These are phyloP conservation scores for Drosophila subpulchrella DNA, from an alignment of 1,140 invertebrate genomes.

Conservation along the genomic window DNA sequence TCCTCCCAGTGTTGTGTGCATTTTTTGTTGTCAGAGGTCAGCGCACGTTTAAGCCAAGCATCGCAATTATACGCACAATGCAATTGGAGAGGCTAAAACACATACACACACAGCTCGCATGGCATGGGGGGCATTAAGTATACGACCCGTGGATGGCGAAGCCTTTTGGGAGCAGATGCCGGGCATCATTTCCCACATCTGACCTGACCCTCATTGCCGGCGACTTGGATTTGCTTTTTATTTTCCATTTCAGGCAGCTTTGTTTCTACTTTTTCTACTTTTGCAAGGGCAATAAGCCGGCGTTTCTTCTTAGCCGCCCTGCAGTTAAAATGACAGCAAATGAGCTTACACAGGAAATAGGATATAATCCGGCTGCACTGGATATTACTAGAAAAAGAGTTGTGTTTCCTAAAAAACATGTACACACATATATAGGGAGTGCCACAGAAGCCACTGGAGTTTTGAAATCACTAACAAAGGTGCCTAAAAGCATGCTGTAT, in stretches of 20 bases:
- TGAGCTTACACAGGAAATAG: constrained; percentile 22
- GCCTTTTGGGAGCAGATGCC: constrained; percentile 47
- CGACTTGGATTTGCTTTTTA: constrained; percentile 33
- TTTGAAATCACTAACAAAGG: background rate
- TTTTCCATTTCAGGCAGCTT: constrained; percentile 32
- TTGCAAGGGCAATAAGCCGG: constrained; percentile 30
- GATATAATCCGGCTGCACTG: constrained; percentile 4
- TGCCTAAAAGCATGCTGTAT: too few species aligned
- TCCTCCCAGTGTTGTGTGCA: constrained; percentile 12
- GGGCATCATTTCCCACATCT: constrained; percentile 34
- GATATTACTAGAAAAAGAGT: too few species aligned
- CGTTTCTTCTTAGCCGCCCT: constrained; percentile 28
- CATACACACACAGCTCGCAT: constrained; percentile 1
- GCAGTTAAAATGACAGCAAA: constrained; percentile 30
- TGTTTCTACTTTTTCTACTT: background rate
- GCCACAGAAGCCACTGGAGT: too few species aligned
- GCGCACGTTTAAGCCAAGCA: constrained; percentile 81
- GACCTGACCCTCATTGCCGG: constrained; percentile 43
- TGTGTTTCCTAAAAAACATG: too few species aligned
- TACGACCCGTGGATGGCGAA: constrained; percentile 34
- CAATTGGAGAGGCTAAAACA: constrained; percentile 42
- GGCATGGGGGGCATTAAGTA: constrained; percentile 27
- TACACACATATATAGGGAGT: too few species aligned
- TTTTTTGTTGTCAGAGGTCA: constrained; percentile 75
- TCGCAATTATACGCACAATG: constrained; percentile 80